Evolutionary conservation across 2,113 vertebrate genomes (phyloP), one percentile per base, ranked within the genome.

Genomic region (Nesoenas mayeri): DNA sequence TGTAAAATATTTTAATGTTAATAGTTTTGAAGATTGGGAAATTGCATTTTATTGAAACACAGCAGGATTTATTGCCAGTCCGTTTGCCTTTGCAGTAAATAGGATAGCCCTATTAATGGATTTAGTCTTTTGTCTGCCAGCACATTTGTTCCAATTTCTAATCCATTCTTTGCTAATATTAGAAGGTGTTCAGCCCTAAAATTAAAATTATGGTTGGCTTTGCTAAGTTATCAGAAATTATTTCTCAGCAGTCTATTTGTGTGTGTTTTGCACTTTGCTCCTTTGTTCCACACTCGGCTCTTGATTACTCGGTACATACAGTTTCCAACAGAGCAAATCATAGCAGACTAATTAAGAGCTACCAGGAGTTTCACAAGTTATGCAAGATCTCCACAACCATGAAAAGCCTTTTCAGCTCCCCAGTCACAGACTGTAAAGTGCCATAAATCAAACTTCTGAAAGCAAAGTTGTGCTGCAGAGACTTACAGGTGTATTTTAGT

Each of bases 331-430:
- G 95, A 95, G 95, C 53, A 89, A 86, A 71, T 42, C 0, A 0
- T 71, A 84, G 77, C 34, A 53, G 83, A 94, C 82, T 96, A 96
- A 97, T 96, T 96, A 96, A 88, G 83, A 96, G 7, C 75, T 91
- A 85, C 61, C 77, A 64, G 40, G 86, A 92, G 65, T 58, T 96
- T 82, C 77, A 61, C 57, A 56, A 92, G 88, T 86, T 96, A 96
- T 80, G 82, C 88, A 84, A 96, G 93, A 95, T 96, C 85, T 72
- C 19, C 65, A 67, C 83, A 93, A 53, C 85, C 95, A 72, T 84
- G 92, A 86, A 97, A 96, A 91, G 77, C 83, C 47, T 88, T 93
- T 94, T 79, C 77, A 86, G 64, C 50, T 58, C 83, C 61, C 44
- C 36, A 56, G 14, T 80, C 69, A 40, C 88, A 67, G 79, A 85